Percentiles rank a stretch among this genome's conserved stretches.
Evolutionary conservation across 2,888 invertebrate species (phyloP).

Genomic region (Eumacrocentrus americanus): DNA sequence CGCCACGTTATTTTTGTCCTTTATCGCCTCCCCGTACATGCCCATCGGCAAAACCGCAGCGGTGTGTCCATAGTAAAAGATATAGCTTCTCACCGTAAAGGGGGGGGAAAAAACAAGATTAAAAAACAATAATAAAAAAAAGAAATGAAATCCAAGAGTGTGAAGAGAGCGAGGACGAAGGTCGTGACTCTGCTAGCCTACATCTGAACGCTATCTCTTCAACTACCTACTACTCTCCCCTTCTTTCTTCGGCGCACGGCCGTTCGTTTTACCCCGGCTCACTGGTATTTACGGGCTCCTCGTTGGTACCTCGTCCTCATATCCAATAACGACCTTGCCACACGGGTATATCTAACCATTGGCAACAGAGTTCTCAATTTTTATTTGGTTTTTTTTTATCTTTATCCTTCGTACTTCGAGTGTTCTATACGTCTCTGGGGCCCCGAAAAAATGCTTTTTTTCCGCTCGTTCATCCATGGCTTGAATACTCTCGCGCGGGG

Average conservation of each 20-base stretch:
- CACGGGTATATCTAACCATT: slow-evolving; percentile 22
- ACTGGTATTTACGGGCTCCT: slow-evolving; percentile 46
- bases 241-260: slow-evolving; percentile 39
- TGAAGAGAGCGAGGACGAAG: slow-evolving; percentile 37
- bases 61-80: background rate
- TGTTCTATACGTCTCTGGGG: too few species aligned
- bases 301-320: slow-evolving; percentile 34
- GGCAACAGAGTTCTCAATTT: background rate
- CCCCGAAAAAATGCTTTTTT: too few species aligned
- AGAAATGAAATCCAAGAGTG: background rate
- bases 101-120: slow-evolving; percentile 24
- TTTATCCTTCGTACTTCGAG: too few species aligned
- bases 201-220: slow-evolving; percentile 50
- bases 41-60: background rate
- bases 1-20: slow-evolving; percentile 28
- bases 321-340: slow-evolving; percentile 22
- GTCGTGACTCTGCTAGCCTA: slow-evolving; percentile 61
- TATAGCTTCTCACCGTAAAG: background rate
- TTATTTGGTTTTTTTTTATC: background rate
- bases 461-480: too few species aligned
- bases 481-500: too few species aligned
- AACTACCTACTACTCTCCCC: slow-evolving; percentile 31
- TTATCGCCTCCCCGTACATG: slow-evolving; percentile 9
- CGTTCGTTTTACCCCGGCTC: slow-evolving; percentile 35
- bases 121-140: slow-evolving; percentile 8